Conservation (phyloP, 2,113 vertebrate genomes). For the Glaucomys volans region DNA sequence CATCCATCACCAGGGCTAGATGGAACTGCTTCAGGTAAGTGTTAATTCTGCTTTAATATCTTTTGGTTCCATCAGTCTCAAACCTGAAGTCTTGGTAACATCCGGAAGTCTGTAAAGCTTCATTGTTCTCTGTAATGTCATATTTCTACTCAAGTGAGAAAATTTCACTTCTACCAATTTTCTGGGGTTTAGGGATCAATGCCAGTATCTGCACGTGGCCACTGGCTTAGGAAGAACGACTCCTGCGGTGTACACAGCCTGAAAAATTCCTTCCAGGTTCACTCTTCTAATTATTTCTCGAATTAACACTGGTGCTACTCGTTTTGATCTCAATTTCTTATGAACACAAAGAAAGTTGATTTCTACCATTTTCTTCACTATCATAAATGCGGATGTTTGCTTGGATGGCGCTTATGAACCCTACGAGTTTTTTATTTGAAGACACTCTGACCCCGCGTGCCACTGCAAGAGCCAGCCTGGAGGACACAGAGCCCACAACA, state of each 20-base stretch:
- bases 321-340: conserved; percentile 98
- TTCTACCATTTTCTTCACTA: conserved; percentile 99
- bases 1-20: conserved; percentile 95
- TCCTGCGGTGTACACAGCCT: conserved; percentile 98
- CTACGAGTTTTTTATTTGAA: conserved; percentile 98
- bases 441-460: conserved; percentile 98
- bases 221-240: conserved; percentile 98
- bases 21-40: conserved; percentile 95
- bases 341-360: conserved; percentile 99
- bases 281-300: conserved; percentile 98
- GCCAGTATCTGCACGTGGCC: conserved; percentile 99
- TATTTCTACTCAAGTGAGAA: conserved; percentile 99
- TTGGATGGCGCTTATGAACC: conserved; percentile 98
- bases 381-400: conserved; percentile 97
- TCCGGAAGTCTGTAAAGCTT: conserved; percentile 99
- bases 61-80: conserved; percentile 93
- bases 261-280: conserved; percentile 97
- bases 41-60: conserved; percentile 93
- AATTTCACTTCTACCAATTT: conserved; percentile 99
- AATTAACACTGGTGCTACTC: conserved; percentile 97
- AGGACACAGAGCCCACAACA: conserved; percentile 94
- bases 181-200: conserved; percentile 98
- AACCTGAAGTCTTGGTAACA: conserved; percentile 88
- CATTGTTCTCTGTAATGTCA: conserved; percentile 99
- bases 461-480: conserved; percentile 97